Conservation (phyloP, 2,113 vertebrate genomes). For the Myrmophylax atrothorax region DNA sequence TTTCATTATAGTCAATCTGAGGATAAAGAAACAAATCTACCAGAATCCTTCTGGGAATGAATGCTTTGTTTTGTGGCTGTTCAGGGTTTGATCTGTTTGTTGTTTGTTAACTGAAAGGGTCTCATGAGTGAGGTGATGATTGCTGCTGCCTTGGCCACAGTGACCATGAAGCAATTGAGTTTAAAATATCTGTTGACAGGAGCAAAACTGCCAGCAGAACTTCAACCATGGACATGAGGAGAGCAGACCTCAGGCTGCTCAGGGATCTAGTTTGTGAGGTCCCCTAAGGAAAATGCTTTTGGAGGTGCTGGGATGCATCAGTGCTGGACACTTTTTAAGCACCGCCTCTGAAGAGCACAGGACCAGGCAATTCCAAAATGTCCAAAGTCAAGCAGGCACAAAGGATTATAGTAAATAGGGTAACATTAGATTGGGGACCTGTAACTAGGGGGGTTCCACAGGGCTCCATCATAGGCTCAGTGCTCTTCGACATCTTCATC, state of each 20-base stretch:
- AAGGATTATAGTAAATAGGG: background rate
- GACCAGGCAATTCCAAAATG: background rate
- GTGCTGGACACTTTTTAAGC: background rate
- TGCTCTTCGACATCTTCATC: background rate
- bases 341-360: rapidly evolving
- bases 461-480: rapidly evolving
- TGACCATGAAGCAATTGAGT: rapidly evolving
- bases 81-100: background rate
- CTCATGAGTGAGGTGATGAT: background rate
- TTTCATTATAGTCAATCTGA: background rate
- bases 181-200: background rate
- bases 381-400: background rate
- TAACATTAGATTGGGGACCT: background rate
- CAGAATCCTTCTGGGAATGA: background rate
- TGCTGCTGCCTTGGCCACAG: background rate
- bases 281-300: background rate
- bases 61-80: background rate
- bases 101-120: background rate
- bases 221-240: background rate
- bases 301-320: background rate
- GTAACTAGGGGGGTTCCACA: background rate
- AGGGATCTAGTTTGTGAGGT: background rate
- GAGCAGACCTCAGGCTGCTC: background rate
- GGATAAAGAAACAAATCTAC: background rate
- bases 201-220: background rate